A percentile compares a stretch with the other conserved stretches of the same genome.
Evolutionary conservation across 2,113 vertebrate genomes (phyloP).

Genomic region (Triplophysa dalaica): DNA sequence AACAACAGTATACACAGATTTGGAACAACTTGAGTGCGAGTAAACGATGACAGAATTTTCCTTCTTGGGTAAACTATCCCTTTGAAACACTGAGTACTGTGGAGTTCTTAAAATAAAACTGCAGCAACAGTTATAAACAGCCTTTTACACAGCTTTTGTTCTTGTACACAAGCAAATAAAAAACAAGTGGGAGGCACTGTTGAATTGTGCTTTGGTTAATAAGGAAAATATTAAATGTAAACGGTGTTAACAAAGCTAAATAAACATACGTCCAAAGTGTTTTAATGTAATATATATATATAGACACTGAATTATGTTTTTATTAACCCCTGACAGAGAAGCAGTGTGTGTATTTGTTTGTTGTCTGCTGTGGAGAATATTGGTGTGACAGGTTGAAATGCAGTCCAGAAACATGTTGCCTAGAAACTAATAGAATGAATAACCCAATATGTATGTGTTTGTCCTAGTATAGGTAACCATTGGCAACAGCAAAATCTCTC

Average conservation of each 20-base stretch:
- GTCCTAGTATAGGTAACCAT: conserved; percentile 58
- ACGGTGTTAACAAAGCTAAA: conserved; percentile 2
- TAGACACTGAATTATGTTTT: conserved; percentile 12
- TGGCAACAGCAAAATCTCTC: conserved; percentile 56
- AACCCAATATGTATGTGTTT: conserved; percentile 53
- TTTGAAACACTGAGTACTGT: too few species aligned
- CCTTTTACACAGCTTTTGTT: not conserved
- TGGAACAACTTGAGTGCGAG: too few species aligned
- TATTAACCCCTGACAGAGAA: conserved; percentile 40
- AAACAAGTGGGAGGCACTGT: not conserved
- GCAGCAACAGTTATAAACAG: not conserved
- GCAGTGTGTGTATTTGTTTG: conserved; percentile 54
- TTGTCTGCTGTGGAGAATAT: conserved; percentile 48
- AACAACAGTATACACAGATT: too few species aligned
- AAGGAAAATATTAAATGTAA: not conserved
- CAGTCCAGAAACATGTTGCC: conserved; percentile 59
- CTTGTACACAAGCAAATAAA: not conserved
- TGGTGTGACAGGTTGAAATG: conserved; percentile 57
- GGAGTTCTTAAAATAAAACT: too few species aligned
- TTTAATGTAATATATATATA: conserved; percentile 8
- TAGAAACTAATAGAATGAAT: conserved; percentile 57
- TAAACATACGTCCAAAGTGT: not conserved
- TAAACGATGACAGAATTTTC: too few species aligned
- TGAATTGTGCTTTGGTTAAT: not conserved
- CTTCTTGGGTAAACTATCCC: too few species aligned